Conservation (phyloP, 2,888 invertebrate species). For the Diachrysia chrysitis region DNA sequence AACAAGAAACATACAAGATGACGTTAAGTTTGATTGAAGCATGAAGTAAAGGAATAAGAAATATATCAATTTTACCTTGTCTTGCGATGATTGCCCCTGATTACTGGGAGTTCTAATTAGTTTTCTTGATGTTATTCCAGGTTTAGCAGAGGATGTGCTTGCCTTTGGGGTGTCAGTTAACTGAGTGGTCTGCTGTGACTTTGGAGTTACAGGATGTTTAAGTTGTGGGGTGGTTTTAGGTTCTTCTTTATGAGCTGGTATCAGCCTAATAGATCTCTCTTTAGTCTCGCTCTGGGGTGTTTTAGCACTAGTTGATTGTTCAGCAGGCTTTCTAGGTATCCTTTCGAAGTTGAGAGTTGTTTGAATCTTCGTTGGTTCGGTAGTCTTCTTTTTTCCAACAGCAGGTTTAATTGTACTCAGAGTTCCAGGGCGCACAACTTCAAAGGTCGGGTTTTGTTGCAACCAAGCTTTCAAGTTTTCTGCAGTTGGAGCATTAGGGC, state of each 20-base stretch:
- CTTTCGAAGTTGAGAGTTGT: conserved; percentile 86
- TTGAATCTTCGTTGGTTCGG: conserved; percentile 79
- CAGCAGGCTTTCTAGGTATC: conserved; percentile 74
- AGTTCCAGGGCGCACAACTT: conserved; percentile 93
- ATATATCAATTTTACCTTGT: conserved; percentile 72
- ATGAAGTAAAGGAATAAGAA: background rate
- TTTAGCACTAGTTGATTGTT: conserved; percentile 63
- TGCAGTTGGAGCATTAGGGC: conserved; percentile 95
- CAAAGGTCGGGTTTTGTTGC: conserved; percentile 95
- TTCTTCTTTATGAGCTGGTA: conserved; percentile 54
- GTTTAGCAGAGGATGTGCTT: conserved; percentile 72
- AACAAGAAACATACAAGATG: background rate
- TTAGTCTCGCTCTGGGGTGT: conserved; percentile 64
- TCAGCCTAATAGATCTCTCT: conserved; percentile 65
- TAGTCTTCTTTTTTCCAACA: conserved; percentile 72
- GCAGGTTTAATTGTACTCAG: conserved; percentile 83
- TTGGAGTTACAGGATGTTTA: conserved; percentile 65
- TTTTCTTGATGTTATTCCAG: conserved; percentile 72
- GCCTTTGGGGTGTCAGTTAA: conserved; percentile 75
- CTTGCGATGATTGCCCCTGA: conserved; percentile 70
- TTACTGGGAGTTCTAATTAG: conserved; percentile 66
- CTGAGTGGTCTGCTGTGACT: conserved; percentile 60
- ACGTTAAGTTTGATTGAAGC: background rate
- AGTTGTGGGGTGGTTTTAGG: conserved; percentile 65
- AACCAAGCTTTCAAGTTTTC: conserved; percentile 95